These are phyloP conservation scores for Pseudolaguvia tuberculata DNA, from an alignment of 2,113 vertebrate species.

Conservation along the genomic window DNA sequence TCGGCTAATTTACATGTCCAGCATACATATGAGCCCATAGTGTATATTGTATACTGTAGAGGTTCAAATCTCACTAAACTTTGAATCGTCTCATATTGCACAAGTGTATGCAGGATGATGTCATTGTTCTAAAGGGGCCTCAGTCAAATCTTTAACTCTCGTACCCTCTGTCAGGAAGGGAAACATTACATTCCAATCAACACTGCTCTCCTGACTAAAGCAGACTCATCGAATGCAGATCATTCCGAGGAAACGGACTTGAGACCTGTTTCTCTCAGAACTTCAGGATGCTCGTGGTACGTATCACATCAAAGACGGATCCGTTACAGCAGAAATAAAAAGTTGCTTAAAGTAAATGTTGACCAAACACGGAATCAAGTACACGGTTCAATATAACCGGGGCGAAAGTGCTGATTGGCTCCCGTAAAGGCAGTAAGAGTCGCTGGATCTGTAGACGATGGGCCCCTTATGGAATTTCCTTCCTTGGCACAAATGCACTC, in stretches of 20 bases:
- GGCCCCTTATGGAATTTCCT: slow-evolving; percentile 62
- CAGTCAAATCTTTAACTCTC: slow-evolving; percentile 33
- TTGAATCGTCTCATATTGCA: slow-evolving; percentile 20
- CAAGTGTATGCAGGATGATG: slow-evolving; percentile 26
- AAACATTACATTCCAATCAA: slow-evolving; percentile 94
- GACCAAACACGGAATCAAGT: not conserved
- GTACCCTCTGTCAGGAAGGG: slow-evolving; percentile 74
- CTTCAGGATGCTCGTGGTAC: slow-evolving; percentile 76
- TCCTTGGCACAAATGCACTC: slow-evolving; percentile 46
- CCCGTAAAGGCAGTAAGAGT: slow-evolving; percentile 59
- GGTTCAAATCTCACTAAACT: slow-evolving; percentile 14
- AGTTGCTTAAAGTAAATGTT: not conserved
- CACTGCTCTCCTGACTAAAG: slow-evolving; percentile 74
- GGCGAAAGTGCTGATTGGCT: slow-evolving; percentile 48
- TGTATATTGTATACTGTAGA: not conserved
- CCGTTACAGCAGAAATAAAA: not conserved
- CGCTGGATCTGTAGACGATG: slow-evolving; percentile 45
- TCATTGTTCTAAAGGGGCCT: slow-evolving; percentile 29
- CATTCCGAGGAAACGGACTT: slow-evolving; percentile 66
- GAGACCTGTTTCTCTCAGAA: slow-evolving; percentile 67
- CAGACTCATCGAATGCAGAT: slow-evolving; percentile 61
- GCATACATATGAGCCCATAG: not conserved
- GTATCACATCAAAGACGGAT: slow-evolving; percentile 27
- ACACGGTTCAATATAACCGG: slow-evolving; percentile 26
- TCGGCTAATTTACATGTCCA: not conserved